A percentile compares a stretch with the other conserved stretches of the same genome.
These are phyloP conservation scores for Aphis craccivora DNA, from an alignment of 1,140 invertebrate species.

Conservation along the genomic window DNA sequence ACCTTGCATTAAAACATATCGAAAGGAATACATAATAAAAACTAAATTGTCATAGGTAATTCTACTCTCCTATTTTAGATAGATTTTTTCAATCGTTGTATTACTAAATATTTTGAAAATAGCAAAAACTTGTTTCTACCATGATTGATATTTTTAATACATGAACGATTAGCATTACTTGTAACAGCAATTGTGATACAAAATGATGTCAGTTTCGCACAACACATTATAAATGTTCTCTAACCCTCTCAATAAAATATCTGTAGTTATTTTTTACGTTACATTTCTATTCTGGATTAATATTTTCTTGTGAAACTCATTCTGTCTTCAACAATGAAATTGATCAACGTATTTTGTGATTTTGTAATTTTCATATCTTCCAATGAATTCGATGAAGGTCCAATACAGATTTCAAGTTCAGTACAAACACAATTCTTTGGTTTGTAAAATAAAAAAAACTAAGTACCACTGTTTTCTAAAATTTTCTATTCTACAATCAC, in stretches of 20 bases:
- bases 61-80: neutral
- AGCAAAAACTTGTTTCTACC: neutral
- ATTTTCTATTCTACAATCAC: too few species aligned
- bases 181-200: too few species aligned
- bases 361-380: too few species aligned
- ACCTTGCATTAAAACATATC: neutral
- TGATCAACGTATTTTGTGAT: too few species aligned
- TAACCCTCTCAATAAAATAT: neutral
- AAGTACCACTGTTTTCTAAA: too few species aligned
- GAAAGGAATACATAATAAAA: neutral
- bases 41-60: neutral
- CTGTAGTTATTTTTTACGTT: neutral
- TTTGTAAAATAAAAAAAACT: too few species aligned
- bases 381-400: too few species aligned
- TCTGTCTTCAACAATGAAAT: too few species aligned
- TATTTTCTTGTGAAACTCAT: neutral
- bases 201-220: neutral
- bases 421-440: too few species aligned
- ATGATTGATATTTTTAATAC: neutral
- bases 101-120: neutral
- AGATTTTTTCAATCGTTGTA: neutral
- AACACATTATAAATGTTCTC: too few species aligned
- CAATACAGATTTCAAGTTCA: too few species aligned
- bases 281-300: too few species aligned
- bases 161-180: neutral